These are phyloP conservation scores for Illadopsis cleaveri DNA, from an alignment of 2,113 vertebrate species.

Conservation along the genomic window DNA sequence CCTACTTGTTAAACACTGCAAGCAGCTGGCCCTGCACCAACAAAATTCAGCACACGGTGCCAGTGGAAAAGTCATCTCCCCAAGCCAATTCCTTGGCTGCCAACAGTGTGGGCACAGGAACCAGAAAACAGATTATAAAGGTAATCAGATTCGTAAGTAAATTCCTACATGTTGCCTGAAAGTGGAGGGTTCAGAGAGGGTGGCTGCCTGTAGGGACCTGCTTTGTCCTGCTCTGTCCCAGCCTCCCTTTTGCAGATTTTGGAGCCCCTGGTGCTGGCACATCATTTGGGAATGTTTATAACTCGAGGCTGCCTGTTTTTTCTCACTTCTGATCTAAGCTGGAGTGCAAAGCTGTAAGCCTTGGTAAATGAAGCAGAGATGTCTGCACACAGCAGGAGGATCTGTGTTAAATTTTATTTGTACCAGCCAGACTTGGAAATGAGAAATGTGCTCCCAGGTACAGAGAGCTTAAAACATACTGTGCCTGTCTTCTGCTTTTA, in stretches of 20 bases:
- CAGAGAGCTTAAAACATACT: background rate
- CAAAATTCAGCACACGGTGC: background rate
- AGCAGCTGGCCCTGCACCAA: conserved; percentile 39
- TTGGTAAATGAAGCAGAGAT: background rate
- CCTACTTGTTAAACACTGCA: conserved; percentile 2
- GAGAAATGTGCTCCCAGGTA: background rate
- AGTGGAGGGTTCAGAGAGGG: background rate
- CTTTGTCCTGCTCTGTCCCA: background rate
- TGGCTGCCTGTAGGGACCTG: background rate
- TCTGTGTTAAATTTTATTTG: background rate
- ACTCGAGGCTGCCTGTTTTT: background rate
- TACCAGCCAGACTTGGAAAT: background rate
- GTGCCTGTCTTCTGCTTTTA: background rate
- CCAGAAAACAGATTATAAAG: conserved; percentile 59
- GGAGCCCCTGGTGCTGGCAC: background rate
- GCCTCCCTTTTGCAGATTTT: background rate
- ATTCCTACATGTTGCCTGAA: background rate
- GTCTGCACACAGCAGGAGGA: background rate
- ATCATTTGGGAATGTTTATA: background rate
- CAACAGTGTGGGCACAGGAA: conserved; percentile 26
- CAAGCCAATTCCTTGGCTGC: background rate
- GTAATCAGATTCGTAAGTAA: background rate
- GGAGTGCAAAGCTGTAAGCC: background rate
- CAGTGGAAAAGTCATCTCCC: conserved; percentile 6
- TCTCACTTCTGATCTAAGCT: background rate